A percentile compares a stretch with the other conserved stretches of the same genome.
These are phyloP conservation scores for Athene noctua DNA, from an alignment of 2,113 vertebrate species.

Conservation along the genomic window DNA sequence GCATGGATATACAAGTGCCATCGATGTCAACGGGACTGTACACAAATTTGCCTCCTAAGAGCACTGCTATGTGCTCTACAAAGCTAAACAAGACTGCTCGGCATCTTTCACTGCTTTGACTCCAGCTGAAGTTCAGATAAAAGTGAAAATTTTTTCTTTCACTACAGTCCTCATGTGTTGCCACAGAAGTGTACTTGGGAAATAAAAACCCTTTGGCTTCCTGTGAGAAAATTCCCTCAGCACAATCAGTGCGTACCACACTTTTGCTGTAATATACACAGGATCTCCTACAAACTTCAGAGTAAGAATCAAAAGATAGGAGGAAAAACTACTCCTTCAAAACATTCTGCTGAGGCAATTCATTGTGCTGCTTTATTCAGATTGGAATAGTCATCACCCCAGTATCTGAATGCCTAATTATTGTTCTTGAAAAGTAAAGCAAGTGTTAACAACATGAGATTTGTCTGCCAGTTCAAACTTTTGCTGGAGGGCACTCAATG, in stretches of 20 bases:
- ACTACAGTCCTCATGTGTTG: neutral
- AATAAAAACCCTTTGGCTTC: neutral
- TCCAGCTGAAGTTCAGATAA: neutral
- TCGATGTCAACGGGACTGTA: neutral
- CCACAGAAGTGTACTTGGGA: neutral
- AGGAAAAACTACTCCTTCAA: conserved; percentile 8
- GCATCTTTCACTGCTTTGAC: neutral
- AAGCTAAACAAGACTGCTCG: neutral
- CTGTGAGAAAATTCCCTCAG: neutral
- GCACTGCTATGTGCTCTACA: neutral
- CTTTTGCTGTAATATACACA: neutral
- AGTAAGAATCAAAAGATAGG: conserved; percentile 22
- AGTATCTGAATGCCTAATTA: conserved; percentile 14
- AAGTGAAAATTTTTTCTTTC: neutral
- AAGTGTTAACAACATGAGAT: neutral
- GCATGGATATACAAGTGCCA: neutral
- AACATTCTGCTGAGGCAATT: neutral
- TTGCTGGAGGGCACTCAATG: neutral
- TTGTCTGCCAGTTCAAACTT: conserved; percentile 17
- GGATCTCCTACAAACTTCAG: neutral
- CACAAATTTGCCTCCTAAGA: neutral
- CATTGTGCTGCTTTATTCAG: conserved; percentile 17
- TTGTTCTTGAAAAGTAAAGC: conserved; percentile 35
- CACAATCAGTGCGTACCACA: neutral
- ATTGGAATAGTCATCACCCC: neutral